Evolutionary conservation across 2,888 invertebrate genomes (phyloP).

Genomic region (Nasonovia ribisnigri): DNA sequence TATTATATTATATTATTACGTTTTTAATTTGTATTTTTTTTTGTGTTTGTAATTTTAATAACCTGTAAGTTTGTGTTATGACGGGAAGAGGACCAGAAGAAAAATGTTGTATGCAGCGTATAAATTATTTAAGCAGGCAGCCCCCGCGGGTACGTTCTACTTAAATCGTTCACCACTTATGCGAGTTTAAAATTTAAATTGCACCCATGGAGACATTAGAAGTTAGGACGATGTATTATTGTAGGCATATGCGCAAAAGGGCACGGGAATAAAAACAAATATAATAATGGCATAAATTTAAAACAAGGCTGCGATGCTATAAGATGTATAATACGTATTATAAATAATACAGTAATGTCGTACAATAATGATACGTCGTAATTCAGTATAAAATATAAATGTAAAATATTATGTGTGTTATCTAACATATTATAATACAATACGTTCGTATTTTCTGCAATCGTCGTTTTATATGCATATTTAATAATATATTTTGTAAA

Average conservation of each 20-base stretch:
- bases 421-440: background rate
- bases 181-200: background rate
- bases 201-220: background rate
- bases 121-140: background rate
- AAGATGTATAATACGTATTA: background rate
- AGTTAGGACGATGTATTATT: background rate
- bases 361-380: background rate
- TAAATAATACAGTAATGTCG: background rate
- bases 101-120: background rate
- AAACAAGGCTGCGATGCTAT: background rate
- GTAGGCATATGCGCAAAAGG: background rate
- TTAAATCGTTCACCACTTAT: background rate
- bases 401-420: background rate
- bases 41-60: background rate
- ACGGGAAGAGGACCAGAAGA: background rate
- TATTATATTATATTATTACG: too few relatives aligned
- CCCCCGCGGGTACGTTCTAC: background rate
- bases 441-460: background rate
- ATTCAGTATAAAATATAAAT: background rate
- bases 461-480: background rate
- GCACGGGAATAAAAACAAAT: background rate
- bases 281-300: background rate
- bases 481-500: background rate
- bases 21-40: background rate
- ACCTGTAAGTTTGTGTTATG: background rate